Evolutionary conservation across 2,113 vertebrate species (phyloP).

Genomic region (Amia ocellicauda): DNA sequence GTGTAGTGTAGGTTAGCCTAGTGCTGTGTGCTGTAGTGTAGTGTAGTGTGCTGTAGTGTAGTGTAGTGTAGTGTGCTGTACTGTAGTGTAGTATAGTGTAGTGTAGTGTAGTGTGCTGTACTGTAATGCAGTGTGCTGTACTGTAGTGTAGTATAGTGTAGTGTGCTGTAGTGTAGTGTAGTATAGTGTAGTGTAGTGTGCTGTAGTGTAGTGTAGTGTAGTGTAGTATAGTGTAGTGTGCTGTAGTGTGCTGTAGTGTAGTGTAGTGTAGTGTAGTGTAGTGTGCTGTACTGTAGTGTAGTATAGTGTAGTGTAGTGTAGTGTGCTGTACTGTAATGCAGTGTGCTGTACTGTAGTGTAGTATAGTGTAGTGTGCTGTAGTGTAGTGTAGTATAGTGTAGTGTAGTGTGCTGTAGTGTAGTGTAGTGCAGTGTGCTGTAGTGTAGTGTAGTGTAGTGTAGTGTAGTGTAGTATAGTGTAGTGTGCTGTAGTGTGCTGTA

Average conservation of each 20-base stretch:
- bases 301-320: neutral
- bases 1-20: neutral
- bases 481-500: neutral
- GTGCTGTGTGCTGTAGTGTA: neutral
- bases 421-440: neutral
- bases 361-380: neutral
- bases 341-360: neutral
- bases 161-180: neutral
- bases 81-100: neutral
- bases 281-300: no score
- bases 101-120: no score
- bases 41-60: neutral
- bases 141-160: no score
- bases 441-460: no score
- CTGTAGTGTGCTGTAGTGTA: neutral
- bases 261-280: neutral
- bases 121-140: neutral
- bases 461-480: neutral
- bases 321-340: neutral
- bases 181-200: no score
- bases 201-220: neutral
- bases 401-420: neutral
- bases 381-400: no score
- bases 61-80: no score
- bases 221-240: neutral